Base-by-base conservation (phyloP, 2,888 invertebrate species). In the Pegoplata infirma region DNA sequence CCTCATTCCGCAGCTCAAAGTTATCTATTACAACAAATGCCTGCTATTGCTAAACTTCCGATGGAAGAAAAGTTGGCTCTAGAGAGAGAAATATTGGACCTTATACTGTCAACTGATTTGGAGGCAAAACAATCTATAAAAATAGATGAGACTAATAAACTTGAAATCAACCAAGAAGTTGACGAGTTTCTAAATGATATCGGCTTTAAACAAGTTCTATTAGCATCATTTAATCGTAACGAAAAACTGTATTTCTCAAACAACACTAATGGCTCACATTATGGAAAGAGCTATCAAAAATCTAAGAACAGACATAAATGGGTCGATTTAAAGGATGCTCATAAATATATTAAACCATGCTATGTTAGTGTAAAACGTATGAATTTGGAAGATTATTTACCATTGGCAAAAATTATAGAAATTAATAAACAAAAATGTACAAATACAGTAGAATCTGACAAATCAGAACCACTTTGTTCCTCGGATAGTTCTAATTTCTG, bases 81-180 rank as follows among this genome's bases (percentile, higher is more conserved):
- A 17, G 87, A 87, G 74, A 82, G 79, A 7, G 87, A 87, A 16
- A 67, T 87, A 0, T 64, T 86, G 36, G 80, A 85, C 21, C 40
- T 83, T 8, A 80, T 87, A 47, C 66, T 87, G 0, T 67, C 21
- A 1, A 23, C 80, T 1, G 87, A 86, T 73, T 68, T 80, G 3
- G 73, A 72, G 5, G 17, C 61, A 4, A 82, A 80, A 21, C 74
- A 69, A 5, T 51, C 75, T 0, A 12, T 72, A 0, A 64, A 63
- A 1, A 7, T 81, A 1, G 59, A 73, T 12, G 23, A n/a, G 0
- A 28, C 17, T 1, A 69, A 74, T 0, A 14, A 19, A 12, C 6
- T 51, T 7, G 25, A 25, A 4, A 80, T 84, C 0, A 53, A 82
- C 1, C 47, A 25, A 0, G 83, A 86, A 7, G 83, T 78, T n/a